Evolutionary conservation across 2,113 vertebrate genomes (phyloP), one percentile per base, ranked within the genome.

Genomic region (Leiothrix lutea): DNA sequence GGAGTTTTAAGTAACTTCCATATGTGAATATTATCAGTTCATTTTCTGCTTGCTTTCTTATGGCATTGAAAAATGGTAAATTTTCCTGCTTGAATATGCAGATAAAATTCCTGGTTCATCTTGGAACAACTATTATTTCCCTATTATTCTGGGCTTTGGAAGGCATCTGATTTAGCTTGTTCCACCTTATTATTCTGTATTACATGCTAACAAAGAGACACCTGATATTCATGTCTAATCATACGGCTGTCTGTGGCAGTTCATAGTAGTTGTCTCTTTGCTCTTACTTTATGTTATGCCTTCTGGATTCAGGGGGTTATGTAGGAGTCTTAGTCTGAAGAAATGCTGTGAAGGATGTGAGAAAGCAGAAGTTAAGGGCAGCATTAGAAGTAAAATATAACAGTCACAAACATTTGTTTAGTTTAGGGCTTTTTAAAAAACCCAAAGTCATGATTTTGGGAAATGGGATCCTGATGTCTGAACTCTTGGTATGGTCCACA

Each of bases 1-100:
- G 74, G 69, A 94, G 47, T 81, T 92, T 75, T 65, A 87, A 91
- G 44, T 88, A 78, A 90, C 75, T 92, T 90, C 80, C 60, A 22
- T 58, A 11, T 42, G 26, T 67, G 79, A 79, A 65, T 71, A 58
- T 83, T 95, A 71, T 48, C 36, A 60, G n/a, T 78, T 94, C 23
- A 56, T 40, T 86, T 92, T 80, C 67, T 74, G 51, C 62, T 92
- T 69, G 8, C 50, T 86, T 88, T 90, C 71, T 69, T 77, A 54
- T 2, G 25, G 48, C 24, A 67, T 19, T 83, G 80, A 66, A 78
- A 77, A 92, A 72, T 57, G 44, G 35, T 65, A 62, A 19, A 80
- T 78, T 88, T 65, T 64, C 26, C 40, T 69, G 17, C 62, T 61
- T 71, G 35, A 80, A 58, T 91, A 45, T n/a, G 40, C 9, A 9